These are phyloP conservation scores for Oryctes rhinoceros DNA, from an alignment of 1,140 invertebrate species.

Conservation along the genomic window DNA sequence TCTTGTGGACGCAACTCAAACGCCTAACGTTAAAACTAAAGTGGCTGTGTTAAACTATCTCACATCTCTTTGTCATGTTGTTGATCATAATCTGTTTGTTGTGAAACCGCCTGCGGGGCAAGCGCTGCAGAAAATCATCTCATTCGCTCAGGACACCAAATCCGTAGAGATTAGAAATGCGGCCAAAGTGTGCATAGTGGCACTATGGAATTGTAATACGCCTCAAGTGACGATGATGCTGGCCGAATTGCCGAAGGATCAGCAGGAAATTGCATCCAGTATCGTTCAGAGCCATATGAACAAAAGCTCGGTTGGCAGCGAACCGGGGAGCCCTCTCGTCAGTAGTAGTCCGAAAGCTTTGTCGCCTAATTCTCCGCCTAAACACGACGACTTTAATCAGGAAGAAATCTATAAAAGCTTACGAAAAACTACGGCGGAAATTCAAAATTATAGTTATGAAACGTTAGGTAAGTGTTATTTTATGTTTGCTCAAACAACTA, in stretches of 20 bases:
- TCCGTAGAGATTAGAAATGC: conserved; percentile 81
- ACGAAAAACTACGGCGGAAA: conserved; percentile 90
- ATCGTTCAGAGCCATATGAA: conserved; percentile 86
- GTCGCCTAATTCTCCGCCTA: conserved; percentile 64
- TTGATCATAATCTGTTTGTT: conserved; percentile 60
- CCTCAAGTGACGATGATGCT: conserved; percentile 86
- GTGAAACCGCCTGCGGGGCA: conserved; percentile 64
- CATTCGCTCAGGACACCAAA: conserved; percentile 74
- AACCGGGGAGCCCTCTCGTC: conserved; percentile 59
- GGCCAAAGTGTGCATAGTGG: conserved; percentile 81
- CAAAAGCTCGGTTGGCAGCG: conserved; percentile 68
- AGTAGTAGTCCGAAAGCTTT: conserved; percentile 53
- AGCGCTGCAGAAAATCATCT: conserved; percentile 74
- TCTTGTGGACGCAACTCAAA: conserved; percentile 88
- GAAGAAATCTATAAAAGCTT: conserved; percentile 90
- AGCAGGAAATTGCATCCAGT: conserved; percentile 81
- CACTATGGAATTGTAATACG: conserved; percentile 89
- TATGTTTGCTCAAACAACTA: neutral
- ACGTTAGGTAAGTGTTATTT: conserved; percentile 53
- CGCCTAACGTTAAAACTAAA: conserved; percentile 87
- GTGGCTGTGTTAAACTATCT: conserved; percentile 79
- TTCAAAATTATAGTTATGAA: conserved; percentile 87
- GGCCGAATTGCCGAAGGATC: conserved; percentile 81
- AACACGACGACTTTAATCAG: conserved; percentile 77
- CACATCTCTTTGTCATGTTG: conserved; percentile 71